Conservation (phyloP, 2,113 vertebrate species). For the Solenodon paradoxus region DNA sequence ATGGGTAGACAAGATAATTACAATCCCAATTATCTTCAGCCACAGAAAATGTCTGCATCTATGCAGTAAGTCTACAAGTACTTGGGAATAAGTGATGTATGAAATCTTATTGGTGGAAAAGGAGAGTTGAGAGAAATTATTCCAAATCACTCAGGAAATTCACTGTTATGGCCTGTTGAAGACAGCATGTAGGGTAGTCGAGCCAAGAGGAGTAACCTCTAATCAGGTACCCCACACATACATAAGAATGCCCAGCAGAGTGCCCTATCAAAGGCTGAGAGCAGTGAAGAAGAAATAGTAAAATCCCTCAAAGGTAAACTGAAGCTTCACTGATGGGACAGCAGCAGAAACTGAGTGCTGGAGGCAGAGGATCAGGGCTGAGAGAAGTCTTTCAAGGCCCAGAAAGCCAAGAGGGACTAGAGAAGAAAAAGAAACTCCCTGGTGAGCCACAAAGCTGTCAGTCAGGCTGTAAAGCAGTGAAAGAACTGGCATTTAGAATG, state of each 20-base stretch:
- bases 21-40: not conserved
- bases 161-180: not conserved
- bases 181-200: not conserved
- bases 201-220: not conserved
- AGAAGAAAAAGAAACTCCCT: conserved; percentile 6
- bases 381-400: not conserved
- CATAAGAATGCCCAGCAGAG: not conserved
- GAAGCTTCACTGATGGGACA: not conserved
- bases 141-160: not conserved
- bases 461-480: not conserved
- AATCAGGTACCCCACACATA: not conserved
- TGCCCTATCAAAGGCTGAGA: not conserved
- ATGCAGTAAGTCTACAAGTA: not conserved
- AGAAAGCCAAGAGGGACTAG: not conserved
- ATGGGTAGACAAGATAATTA: not conserved
- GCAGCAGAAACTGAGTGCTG: not conserved
- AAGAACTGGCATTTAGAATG: not conserved
- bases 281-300: not conserved
- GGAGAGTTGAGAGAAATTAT: not conserved
- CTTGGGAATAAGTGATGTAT: not conserved
- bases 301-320: not conserved
- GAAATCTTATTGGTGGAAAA: not conserved
- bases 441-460: not conserved
- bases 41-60: not conserved
- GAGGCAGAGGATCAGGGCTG: not conserved